Percentiles rank a stretch among this genome's conserved stretches.
Evolutionary conservation across 2,888 invertebrate genomes (phyloP).

Genomic region (Apamea crenata): DNA sequence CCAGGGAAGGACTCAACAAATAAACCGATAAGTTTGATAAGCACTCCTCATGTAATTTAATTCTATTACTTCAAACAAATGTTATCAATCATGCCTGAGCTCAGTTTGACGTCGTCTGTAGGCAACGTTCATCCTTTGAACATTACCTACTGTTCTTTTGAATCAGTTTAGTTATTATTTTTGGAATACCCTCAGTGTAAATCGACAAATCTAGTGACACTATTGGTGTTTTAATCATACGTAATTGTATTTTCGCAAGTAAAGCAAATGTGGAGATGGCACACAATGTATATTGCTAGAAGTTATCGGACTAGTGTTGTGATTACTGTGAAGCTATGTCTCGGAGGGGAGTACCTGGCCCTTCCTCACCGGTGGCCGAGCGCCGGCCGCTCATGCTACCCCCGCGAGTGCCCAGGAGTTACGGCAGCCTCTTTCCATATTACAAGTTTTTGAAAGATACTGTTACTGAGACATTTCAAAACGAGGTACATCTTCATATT

Average conservation of each 20-base stretch:
- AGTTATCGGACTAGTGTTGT: conserved; percentile 76
- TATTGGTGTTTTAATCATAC: conserved; percentile 30
- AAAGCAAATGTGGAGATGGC: conserved; percentile 80
- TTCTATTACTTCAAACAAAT: conserved; percentile 81
- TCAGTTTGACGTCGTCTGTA: conserved; percentile 68
- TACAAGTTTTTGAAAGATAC: conserved; percentile 91
- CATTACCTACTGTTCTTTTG: not conserved
- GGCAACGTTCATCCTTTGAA: conserved; percentile 36
- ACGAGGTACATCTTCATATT: conserved; percentile 75
- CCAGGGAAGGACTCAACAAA: conserved; percentile 80
- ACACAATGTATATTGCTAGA: conserved; percentile 74
- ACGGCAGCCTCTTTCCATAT: conserved; percentile 91
- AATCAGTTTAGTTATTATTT: conserved; percentile 24
- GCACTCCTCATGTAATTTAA: conserved; percentile 76
- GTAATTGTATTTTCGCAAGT: conserved; percentile 48
- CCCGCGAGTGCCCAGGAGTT: conserved; percentile 88
- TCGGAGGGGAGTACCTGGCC: conserved; percentile 74
- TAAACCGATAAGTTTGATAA: conserved; percentile 87
- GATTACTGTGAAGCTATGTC: conserved; percentile 75
- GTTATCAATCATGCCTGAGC: conserved; percentile 80
- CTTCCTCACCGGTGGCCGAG: conserved; percentile 79
- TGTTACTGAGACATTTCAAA: conserved; percentile 78
- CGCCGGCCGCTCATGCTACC: conserved; percentile 84
- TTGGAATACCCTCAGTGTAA: conserved; percentile 55
- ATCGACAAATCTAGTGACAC: conserved; percentile 34